Evolutionary conservation across 1,140 invertebrate genomes (phyloP), one percentile per base, ranked within the genome.

Genomic region (Meloidogyne exigua): DNA sequence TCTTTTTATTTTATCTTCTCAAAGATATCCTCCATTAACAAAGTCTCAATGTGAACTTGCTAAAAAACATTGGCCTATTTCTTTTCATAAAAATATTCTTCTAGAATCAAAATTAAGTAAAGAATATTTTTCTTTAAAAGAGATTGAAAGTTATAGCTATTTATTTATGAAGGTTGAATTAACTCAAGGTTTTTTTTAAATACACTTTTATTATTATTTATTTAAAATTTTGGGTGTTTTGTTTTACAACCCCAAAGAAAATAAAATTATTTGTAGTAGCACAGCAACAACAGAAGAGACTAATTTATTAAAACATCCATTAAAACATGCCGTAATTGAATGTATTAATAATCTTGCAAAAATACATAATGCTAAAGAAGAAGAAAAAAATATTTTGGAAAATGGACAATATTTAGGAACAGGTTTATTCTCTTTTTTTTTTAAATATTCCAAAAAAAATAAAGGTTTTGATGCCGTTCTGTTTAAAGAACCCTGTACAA

Each of bases 351-450:
- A 13, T 23, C 63, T 79, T 44, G 44, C 77, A 23, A 62, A 42
- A 15, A 78, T 68, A 15, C 76, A 78, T 32, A 32, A 32, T 32
- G 7, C 2, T 3, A 39, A 39, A 0, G 49, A 3, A 28, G 15
- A 44, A 66, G 21, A 23, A 18, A 68, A 36, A 18, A 21, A 65
- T 10, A 32, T 3, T 64, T 28, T 21, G 23, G 18, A 62, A 10
- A 49, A 32, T 18, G 76, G 64, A 23, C 75, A 76, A 79, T 79
- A 79, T 78, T 68, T 79, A 68, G 77, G 76, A 12, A 79, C 77
- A 18, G 67, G 44, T 79, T 57, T 23, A 2, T 0, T 12, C 13
- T 72, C 28, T 72, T 64, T 18, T 49, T 49, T 49, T 18, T 49
- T 18, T 49, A 18, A 49, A 49, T 49, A 12, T 49, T 49, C 3